Conservation (phyloP, 1,140 invertebrate species). For the Drosophila kohkoa region DNA sequence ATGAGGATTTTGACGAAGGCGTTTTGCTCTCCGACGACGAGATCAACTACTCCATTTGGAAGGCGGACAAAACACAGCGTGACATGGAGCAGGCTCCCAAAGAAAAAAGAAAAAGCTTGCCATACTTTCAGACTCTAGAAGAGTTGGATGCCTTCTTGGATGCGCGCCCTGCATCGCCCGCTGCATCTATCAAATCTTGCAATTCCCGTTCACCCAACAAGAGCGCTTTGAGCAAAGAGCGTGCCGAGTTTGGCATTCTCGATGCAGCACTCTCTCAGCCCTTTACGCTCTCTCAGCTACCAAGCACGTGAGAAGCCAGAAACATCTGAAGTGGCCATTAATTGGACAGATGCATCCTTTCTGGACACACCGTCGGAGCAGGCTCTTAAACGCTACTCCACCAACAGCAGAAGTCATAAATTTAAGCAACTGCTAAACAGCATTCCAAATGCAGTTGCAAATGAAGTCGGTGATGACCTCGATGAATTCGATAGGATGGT, state of each 20-base stretch:
- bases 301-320: background rate
- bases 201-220: slow-evolving; percentile 60
- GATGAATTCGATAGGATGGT: slow-evolving; percentile 70
- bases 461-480: slow-evolving; percentile 42
- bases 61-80: slow-evolving; percentile 60
- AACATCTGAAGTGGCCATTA: slow-evolving; percentile 34
- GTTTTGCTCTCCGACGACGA: slow-evolving; percentile 79
- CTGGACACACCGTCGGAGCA: slow-evolving; percentile 53
- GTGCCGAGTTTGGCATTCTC: slow-evolving; percentile 76
- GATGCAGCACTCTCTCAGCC: slow-evolving; percentile 67
- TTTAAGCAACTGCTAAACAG: slow-evolving; percentile 54
- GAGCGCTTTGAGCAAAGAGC: slow-evolving; percentile 61
- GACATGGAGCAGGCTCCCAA: slow-evolving; percentile 15
- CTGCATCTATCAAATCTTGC: slow-evolving; percentile 11
- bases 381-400: slow-evolving; percentile 44
- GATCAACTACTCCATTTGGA: slow-evolving; percentile 83
- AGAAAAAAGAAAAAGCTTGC: slow-evolving; percentile 32
- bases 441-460: slow-evolving; percentile 15
- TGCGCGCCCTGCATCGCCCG: slow-evolving; percentile 10
- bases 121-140: slow-evolving; percentile 55
- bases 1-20: slow-evolving; percentile 40
- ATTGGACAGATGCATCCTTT: slow-evolving; percentile 74
- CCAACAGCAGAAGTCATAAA: slow-evolving; percentile 48
- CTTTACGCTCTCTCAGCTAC: slow-evolving; percentile 45
- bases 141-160: slow-evolving; percentile 62